phyloP scores from a whole-genome alignment of 2,888 invertebrate genomes.

The Gasteruption jaculator region DNA sequence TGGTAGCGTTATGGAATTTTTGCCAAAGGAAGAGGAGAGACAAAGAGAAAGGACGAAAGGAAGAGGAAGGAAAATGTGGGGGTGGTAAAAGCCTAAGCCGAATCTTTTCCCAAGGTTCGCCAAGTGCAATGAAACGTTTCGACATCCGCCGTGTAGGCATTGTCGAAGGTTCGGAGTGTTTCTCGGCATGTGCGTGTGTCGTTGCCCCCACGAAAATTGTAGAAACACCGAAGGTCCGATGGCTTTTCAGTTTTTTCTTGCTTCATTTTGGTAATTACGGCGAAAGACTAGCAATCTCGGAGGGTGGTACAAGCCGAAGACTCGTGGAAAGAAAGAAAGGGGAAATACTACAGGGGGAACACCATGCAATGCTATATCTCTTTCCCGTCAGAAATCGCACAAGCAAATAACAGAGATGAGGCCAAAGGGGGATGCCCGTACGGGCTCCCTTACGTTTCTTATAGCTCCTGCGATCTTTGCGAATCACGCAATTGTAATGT shows the following conservation, averaged over 20 bases:
- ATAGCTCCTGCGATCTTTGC: no score
- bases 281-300: constrained; percentile 34
- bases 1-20: constrained; percentile 37
- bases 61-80: constrained; percentile 18
- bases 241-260: constrained; percentile 34
- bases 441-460: no score
- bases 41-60: not conserved
- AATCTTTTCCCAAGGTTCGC: constrained; percentile 30
- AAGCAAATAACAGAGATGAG: constrained; percentile 38
- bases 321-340: no score
- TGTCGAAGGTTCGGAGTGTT: no score
- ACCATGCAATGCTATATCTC: no score
- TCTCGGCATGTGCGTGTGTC: constrained; percentile 26
- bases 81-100: constrained; percentile 32
- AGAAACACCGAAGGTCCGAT: constrained; percentile 35
- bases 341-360: no score
- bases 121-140: no score
- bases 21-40: not conserved
- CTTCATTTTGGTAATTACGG: constrained; percentile 41
- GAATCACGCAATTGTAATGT: no score
- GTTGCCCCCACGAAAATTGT: constrained; percentile 35
- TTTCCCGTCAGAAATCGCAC: no score
- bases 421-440: no score
- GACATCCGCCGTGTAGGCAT: no score
- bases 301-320: constrained; percentile 21